Evolutionary conservation across 2,888 invertebrate genomes (phyloP).

Genomic region (Idaea biselata): DNA sequence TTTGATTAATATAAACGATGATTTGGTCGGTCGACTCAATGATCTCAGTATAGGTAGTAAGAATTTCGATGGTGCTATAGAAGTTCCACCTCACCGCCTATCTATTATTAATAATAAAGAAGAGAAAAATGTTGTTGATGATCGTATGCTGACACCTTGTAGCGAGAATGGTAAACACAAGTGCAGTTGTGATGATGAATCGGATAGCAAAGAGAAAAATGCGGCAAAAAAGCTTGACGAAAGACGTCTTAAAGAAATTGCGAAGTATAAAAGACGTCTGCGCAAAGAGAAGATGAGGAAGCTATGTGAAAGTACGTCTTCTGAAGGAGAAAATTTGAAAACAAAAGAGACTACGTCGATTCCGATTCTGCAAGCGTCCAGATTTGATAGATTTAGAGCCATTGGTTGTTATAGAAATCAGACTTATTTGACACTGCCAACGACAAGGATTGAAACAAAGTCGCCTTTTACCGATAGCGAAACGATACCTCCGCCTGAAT

Average conservation of each 20-base stretch:
- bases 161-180: slow-evolving; percentile 88
- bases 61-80: slow-evolving; percentile 41
- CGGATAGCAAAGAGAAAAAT: slow-evolving; percentile 66
- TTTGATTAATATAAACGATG: slow-evolving; percentile 53
- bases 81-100: slow-evolving; percentile 37
- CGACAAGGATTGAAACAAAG: slow-evolving; percentile 61
- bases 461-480: slow-evolving; percentile 62
- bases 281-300: slow-evolving; percentile 70
- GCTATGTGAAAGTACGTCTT: slow-evolving; percentile 68
- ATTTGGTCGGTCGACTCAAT: slow-evolving; percentile 61
- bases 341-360: slow-evolving; percentile 69
- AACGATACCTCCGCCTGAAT: slow-evolving; percentile 50
- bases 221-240: slow-evolving; percentile 65
- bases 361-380: slow-evolving; percentile 72
- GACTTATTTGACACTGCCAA: slow-evolving; percentile 68
- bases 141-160: slow-evolving; percentile 86
- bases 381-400: slow-evolving; percentile 71
- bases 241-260: slow-evolving; percentile 67
- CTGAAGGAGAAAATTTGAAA: slow-evolving; percentile 59
- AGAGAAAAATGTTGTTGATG: slow-evolving; percentile 78
- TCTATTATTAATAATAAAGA: slow-evolving; percentile 29
- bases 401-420: slow-evolving; percentile 74
- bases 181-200: slow-evolving; percentile 87
- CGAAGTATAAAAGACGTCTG: slow-evolving; percentile 69
- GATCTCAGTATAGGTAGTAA: slow-evolving; percentile 68